Evolutionary conservation across 2,888 invertebrate genomes (phyloP).

Genomic region (Linnaemya tessellans): DNA sequence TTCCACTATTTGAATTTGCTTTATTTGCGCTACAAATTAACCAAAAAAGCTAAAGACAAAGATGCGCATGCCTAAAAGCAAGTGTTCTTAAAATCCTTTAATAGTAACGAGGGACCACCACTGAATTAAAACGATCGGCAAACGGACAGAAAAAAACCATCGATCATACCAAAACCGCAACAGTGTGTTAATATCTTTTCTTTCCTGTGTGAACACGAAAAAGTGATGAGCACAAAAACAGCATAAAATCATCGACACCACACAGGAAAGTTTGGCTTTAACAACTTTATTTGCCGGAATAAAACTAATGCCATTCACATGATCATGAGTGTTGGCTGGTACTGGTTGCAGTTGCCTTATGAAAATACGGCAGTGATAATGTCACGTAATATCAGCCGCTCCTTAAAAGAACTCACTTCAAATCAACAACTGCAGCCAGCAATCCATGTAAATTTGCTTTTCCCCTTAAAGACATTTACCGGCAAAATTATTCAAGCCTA

Average conservation of each 20-base stretch:
- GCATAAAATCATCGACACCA: background rate
- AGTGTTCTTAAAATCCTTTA: slow-evolving; percentile 45
- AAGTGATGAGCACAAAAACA: slow-evolving; percentile 10
- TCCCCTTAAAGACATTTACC: slow-evolving; percentile 34
- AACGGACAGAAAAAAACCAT: slow-evolving; percentile 10
- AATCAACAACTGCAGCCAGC: slow-evolving; percentile 61
- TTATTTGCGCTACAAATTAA: slow-evolving; percentile 29
- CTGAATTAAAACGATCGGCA: slow-evolving; percentile 22
- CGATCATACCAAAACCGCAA: slow-evolving; percentile 50
- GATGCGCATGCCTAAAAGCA: background rate
- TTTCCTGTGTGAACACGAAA: background rate
- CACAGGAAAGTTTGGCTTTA: background rate
- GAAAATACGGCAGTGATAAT: slow-evolving; percentile 53
- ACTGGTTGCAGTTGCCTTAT: slow-evolving; percentile 29
- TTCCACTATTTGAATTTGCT: background rate
- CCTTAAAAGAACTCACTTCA: slow-evolving; percentile 51
- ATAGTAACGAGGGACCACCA: slow-evolving; percentile 52
- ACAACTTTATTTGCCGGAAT: background rate
- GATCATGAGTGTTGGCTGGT: background rate
- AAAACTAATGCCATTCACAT: slow-evolving; percentile 2
- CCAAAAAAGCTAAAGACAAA: background rate
- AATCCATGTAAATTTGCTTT: slow-evolving; percentile 29
- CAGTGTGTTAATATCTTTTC: slow-evolving; percentile 30
- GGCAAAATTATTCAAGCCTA: slow-evolving; percentile 69
- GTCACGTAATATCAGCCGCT: slow-evolving; percentile 62